Evolutionary conservation across 2,797 vertebrate species (phyloP).

Genomic region (Sus cebifrons): DNA sequence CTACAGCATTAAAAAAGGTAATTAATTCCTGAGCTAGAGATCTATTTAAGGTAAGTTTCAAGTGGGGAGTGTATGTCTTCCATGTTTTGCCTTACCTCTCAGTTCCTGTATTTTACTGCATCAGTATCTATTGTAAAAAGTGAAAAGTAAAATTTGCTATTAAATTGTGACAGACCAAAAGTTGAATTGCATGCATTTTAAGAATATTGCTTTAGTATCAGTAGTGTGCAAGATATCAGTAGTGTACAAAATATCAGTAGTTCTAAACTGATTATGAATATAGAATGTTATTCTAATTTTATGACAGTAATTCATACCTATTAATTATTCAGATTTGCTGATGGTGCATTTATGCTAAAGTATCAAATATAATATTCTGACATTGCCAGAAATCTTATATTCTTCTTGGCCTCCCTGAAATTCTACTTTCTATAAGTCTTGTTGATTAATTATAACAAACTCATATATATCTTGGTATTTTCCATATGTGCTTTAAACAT

Average conservation of each 20-base stretch:
- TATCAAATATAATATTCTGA: neutral
- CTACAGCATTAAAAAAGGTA: neutral
- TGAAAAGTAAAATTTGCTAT: slow-evolving; percentile 6
- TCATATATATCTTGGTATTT: slow-evolving; percentile 18
- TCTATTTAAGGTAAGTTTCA: neutral
- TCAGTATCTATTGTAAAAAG: neutral
- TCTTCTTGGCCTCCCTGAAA: neutral
- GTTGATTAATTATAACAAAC: slow-evolving; percentile 48
- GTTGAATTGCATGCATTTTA: neutral
- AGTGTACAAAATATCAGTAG: neutral
- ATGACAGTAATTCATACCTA: neutral
- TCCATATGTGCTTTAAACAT: neutral
- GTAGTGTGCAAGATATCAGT: neutral
- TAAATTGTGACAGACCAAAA: neutral
- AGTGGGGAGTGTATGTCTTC: neutral
- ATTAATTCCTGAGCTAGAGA: slow-evolving; percentile 1
- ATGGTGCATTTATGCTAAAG: neutral
- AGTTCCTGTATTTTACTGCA: neutral
- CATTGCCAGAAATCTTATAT: slow-evolving; percentile 19
- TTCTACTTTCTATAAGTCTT: neutral
- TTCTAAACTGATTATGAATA: slow-evolving; percentile 10
- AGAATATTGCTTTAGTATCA: neutral
- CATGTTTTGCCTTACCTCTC: neutral
- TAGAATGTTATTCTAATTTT: neutral
- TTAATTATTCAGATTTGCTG: neutral